Conservation (phyloP, 2,797 vertebrate genomes). For the Scolopax rusticola region DNA sequence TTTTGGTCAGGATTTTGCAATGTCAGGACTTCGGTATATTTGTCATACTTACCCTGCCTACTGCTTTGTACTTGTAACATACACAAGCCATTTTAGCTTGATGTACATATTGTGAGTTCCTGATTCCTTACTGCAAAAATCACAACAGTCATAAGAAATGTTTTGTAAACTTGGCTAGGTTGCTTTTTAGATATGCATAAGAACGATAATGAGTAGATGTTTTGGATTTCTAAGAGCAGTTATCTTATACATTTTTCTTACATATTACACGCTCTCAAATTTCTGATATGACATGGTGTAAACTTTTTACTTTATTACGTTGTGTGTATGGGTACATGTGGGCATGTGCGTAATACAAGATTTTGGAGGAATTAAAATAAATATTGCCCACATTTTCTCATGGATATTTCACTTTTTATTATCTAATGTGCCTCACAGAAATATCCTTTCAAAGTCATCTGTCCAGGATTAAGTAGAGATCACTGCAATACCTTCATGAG, state of each 20-base stretch:
- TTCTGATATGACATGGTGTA: constrained; percentile 27
- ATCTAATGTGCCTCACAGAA: background rate
- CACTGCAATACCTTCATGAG: background rate
- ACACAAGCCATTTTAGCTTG: constrained; percentile 60
- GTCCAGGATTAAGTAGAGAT: background rate
- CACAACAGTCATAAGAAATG: constrained; percentile 55
- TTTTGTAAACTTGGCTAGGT: constrained; percentile 58
- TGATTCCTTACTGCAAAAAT: constrained; percentile 64
- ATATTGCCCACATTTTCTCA: constrained; percentile 15
- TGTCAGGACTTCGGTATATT: constrained; percentile 53
- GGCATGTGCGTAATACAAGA: background rate
- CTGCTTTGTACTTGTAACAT: constrained; percentile 73
- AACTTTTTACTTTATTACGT: constrained; percentile 21
- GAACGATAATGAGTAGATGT: constrained; percentile 30
- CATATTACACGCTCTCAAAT: constrained; percentile 8
- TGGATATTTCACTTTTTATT: constrained; percentile 6
- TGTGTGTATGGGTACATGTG: background rate
- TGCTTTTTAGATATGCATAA: constrained; percentile 65
- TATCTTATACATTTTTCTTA: constrained; percentile 59
- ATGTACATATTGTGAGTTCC: constrained; percentile 59
- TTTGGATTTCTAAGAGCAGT: constrained; percentile 42
- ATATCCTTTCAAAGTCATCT: background rate
- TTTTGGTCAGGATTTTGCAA: constrained; percentile 56
- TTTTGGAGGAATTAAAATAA: constrained; percentile 42
- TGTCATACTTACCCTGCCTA: constrained; percentile 35